A percentile compares a stretch with the other conserved stretches of the same genome.
Conservation (phyloP, 1,140 invertebrate genomes). For the Plodia interpunctella region DNA sequence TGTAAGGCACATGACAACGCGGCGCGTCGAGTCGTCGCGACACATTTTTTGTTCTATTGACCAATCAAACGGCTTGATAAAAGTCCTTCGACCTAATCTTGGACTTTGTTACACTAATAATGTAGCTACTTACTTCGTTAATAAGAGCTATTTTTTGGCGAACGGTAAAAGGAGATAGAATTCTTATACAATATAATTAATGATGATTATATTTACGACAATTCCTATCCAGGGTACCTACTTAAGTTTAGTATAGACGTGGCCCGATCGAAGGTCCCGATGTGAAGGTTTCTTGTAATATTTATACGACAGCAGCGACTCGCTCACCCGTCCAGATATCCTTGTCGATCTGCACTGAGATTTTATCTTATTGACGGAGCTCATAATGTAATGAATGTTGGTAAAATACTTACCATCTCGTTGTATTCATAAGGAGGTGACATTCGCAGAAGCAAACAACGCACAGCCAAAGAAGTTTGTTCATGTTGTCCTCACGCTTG, state of each 20-base stretch:
- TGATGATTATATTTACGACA: no score
- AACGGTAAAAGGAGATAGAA: neutral
- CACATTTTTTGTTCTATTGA: conserved; percentile 18
- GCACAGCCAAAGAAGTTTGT: conserved; percentile 18
- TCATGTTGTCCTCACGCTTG: conserved; percentile 7
- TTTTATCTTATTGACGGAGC: no score
- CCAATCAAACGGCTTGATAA: conserved; percentile 14
- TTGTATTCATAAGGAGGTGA: neutral
- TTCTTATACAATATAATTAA: no score
- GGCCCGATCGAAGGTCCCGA: no score
- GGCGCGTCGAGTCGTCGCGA: conserved; percentile 13
- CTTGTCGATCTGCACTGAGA: no score
- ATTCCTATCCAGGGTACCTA: no score
- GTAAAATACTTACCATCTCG: conserved; percentile 5
- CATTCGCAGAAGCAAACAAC: conserved; percentile 28
- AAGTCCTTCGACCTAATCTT: conserved; percentile 3
- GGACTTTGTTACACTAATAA: neutral
- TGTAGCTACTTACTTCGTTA: no score
- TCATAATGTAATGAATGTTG: no score
- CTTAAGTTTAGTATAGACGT: no score
- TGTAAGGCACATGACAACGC: neutral
- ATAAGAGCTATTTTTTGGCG: neutral
- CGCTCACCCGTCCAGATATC: no score
- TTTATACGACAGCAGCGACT: no score
- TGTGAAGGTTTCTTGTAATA: no score